phyloP scores from a whole-genome alignment of 2,113 vertebrate genomes.

The Varanus salvator region DNA sequence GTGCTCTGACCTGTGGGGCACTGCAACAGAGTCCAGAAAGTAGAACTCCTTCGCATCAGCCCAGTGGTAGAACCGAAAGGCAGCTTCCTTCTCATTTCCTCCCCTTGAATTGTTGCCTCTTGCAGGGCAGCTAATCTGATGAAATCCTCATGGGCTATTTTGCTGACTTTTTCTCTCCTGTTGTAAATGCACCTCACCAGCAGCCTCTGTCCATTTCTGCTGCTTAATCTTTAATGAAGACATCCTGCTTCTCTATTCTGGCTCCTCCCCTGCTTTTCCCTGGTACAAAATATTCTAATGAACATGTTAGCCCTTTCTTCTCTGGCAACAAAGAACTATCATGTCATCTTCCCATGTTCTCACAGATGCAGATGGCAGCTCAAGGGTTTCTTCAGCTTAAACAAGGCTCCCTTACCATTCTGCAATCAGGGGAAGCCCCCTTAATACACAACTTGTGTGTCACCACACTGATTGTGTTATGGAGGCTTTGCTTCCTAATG shows the following conservation, averaged over 20 bases:
- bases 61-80: background rate
- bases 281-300: slow-evolving; percentile 2
- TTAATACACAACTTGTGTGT: background rate
- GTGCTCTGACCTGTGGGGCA: background rate
- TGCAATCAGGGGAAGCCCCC: background rate
- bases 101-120: background rate
- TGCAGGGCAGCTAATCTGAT: background rate
- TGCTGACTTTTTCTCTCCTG: background rate
- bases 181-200: background rate
- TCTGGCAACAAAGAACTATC: slow-evolving; percentile 11
- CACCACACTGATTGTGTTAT: background rate
- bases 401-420: background rate
- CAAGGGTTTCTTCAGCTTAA: background rate
- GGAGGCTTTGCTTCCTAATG: background rate
- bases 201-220: background rate
- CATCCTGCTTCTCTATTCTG: background rate
- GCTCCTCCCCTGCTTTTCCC: slow-evolving; percentile 11
- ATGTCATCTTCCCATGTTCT: background rate
- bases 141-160: background rate
- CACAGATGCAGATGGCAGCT: background rate
- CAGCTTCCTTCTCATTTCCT: background rate
- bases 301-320: background rate
- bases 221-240: slow-evolving; percentile 32
- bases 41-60: background rate
- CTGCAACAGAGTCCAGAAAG: background rate